Evolutionary conservation across 1,140 invertebrate species (phyloP), one percentile per base, ranked within the genome.

Genomic region (Cyphomyrmex costatus): DNA sequence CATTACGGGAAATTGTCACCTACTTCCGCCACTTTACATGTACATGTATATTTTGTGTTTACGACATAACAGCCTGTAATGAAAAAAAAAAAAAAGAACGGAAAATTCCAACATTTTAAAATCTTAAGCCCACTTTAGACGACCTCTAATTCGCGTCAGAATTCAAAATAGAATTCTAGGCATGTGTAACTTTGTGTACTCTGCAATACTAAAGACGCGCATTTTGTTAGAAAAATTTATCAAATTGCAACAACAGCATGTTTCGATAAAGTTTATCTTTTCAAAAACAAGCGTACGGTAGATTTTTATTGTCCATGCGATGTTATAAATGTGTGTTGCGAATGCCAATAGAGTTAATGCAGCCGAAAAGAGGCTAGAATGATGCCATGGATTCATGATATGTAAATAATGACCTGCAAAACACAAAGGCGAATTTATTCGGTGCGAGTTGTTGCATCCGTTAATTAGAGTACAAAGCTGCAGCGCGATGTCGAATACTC

Each of bases 391-490:
- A 33, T 51, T 51, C 65, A 74, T 84, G 7, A 61, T 79, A 80
- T 68, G 63, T 80, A 27, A 60, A 27, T 27, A 42, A 46, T 68
- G 42, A 19, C n/a, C 33, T 42, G 51, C 21, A 61, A 80, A 86
- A 58, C 36, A 68, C 21, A 58, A n/a, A 80, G 51, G 30, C 16
- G 61, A 78, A 85, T 85, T 85, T 76, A 85, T 85, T 66, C 61
- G 30, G 27, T n/a, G 73, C 46, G 46, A 78, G 61, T 85, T 85
- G 70, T 78, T 85, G 53, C 70, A 61, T 74, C 68, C 68, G 79
- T 83, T 83, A 83, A 83, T 83, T 83, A 83, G 24, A 83, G 56
- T 74, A 83, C 79, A 83, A 83, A 83, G 79, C 79, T 74, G 53
- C 68, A 49, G 27, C 36, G 53, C 36, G 79, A 74, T 83, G 61